Conservation (phyloP, 2,797 vertebrate species). For the Dipus sagitta region DNA sequence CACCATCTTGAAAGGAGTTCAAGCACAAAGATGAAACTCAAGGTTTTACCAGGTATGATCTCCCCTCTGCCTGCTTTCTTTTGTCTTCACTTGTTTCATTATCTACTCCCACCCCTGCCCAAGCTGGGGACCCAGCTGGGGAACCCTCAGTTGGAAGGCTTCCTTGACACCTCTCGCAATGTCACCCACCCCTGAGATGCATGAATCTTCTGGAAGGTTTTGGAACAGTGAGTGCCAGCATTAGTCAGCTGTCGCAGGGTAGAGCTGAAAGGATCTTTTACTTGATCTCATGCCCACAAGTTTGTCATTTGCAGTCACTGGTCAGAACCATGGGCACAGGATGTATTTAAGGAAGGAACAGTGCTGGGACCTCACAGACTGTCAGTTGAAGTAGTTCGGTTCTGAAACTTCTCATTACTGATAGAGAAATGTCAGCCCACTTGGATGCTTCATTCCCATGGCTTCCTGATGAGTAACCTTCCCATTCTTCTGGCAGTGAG, state of each 20-base stretch:
- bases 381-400: not conserved
- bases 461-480: slow-evolving; percentile 29
- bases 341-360: fast-evolving
- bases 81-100: not conserved
- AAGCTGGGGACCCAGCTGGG: not conserved
- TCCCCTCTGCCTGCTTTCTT: not conserved
- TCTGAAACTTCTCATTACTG: not conserved
- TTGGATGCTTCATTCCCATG: not conserved
- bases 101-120: too few relatives aligned
- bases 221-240: not conserved
- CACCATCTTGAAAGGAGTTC: not conserved
- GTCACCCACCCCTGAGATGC: fast-evolving
- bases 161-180: not conserved
- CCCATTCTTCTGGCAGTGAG: slow-evolving; percentile 45
- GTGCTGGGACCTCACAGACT: fast-evolving
- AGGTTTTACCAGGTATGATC: not conserved
- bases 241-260: not conserved
- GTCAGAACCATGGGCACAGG: not conserved
- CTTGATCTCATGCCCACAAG: fast-evolving
- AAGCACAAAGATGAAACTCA: not conserved
- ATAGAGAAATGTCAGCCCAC: not conserved
- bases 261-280: not conserved
- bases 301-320: not conserved
- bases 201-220: not conserved
- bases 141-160: not conserved